A percentile compares a stretch with the other conserved stretches of the same genome.
Evolutionary conservation across 2,113 vertebrate species (phyloP).

Genomic region (Microcebus griseorufus): DNA sequence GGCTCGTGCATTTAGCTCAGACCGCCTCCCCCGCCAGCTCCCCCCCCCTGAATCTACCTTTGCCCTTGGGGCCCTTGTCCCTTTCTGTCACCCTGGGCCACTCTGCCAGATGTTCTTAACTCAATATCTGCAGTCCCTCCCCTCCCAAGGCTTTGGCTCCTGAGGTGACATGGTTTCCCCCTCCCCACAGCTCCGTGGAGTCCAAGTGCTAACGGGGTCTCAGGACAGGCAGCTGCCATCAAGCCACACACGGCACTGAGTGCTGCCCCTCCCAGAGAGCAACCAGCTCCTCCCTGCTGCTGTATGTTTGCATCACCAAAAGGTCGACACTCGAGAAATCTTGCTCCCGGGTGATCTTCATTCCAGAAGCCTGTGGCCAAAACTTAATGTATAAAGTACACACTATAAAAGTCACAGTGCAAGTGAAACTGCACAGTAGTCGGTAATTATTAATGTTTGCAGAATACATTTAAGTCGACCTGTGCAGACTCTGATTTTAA

Average conservation of each 20-base stretch:
- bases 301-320: neutral
- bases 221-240: neutral
- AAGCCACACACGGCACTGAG: neutral
- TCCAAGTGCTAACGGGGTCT: neutral
- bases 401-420: neutral
- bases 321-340: neutral
- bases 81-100: neutral
- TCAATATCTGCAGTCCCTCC: neutral
- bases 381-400: neutral
- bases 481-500: neutral
- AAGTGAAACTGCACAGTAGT: neutral
- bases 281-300: neutral
- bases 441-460: neutral
- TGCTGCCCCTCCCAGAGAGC: neutral
- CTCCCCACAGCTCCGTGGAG: neutral
- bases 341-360: neutral
- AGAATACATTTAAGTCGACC: neutral
- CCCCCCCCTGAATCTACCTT: neutral
- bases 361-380: neutral
- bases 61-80: neutral
- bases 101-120: neutral
- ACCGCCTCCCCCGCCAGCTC: neutral
- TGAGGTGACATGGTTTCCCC: neutral
- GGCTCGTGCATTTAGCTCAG: neutral
- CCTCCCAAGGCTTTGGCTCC: neutral